Evolutionary conservation across 2,113 vertebrate species (phyloP).

Genomic region (Pteruthius melanotis): DNA sequence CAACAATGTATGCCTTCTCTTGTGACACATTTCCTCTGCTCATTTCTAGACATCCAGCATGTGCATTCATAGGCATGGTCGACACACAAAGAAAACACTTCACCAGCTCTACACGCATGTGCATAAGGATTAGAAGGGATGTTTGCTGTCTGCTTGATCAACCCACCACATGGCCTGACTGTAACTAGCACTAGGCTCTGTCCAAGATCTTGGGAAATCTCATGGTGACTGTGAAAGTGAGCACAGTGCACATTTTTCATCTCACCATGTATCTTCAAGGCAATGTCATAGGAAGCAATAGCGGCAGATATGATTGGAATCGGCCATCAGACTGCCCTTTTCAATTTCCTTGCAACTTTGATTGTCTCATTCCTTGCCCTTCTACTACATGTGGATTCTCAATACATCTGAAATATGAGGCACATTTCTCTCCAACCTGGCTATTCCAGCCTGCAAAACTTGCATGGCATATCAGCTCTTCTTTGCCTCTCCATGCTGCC

Average conservation of each 20-base stretch:
- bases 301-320: background rate
- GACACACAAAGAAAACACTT: background rate
- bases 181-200: background rate
- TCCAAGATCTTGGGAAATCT: background rate
- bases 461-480: background rate
- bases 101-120: rapidly evolving
- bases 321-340: background rate
- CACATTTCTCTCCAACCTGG: background rate
- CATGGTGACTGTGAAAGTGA: background rate
- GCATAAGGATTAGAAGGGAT: background rate
- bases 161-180: background rate
- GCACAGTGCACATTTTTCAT: background rate
- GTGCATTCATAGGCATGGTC: rapidly evolving
- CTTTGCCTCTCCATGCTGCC: background rate
- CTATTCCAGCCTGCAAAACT: background rate
- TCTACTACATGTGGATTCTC: background rate
- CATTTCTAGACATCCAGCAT: background rate
- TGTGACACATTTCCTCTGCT: background rate
- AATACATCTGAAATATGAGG: background rate
- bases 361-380: background rate
- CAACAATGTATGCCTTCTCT: background rate
- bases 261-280: background rate
- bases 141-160: background rate
- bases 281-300: background rate
- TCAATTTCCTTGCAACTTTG: background rate